Conservation (phyloP, 2,888 invertebrate genomes). For the Xestia ashworthii region DNA sequence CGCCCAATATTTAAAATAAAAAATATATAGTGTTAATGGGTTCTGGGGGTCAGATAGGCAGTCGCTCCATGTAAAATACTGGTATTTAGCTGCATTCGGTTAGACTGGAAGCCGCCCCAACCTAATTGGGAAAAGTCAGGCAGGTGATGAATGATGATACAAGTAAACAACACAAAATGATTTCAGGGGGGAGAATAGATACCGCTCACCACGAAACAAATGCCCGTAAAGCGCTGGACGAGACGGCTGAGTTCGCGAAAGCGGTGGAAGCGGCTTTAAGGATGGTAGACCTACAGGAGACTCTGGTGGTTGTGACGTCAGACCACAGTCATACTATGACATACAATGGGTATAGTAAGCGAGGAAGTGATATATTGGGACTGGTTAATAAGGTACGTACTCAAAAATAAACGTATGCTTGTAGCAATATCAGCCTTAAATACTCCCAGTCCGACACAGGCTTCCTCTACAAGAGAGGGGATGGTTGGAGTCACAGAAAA, state of each 20-base stretch:
- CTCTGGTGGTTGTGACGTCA: conserved; percentile 95
- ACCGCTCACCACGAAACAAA: conserved; percentile 93
- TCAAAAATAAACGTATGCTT: background rate
- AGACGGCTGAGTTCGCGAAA: conserved; percentile 94
- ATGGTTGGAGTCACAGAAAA: too few species aligned
- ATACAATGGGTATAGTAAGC: conserved; percentile 93
- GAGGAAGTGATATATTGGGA: conserved; percentile 88
- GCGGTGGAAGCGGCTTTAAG: conserved; percentile 92
- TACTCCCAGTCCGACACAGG: too few species aligned
- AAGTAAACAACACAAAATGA: too few species aligned
- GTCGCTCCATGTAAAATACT: too few species aligned
- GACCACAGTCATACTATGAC: conserved; percentile 96
- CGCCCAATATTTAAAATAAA: too few species aligned
- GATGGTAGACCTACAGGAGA: conserved; percentile 92
- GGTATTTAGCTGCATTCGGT: too few species aligned
- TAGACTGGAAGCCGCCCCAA: too few species aligned
- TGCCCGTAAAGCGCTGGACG: conserved; percentile 93
- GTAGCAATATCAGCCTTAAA: background rate
- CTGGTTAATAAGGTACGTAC: conserved; percentile 78
- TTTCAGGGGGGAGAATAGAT: conserved; percentile 92
- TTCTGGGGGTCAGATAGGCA: too few species aligned
- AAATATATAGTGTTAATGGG: too few species aligned
- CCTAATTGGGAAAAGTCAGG: too few species aligned
- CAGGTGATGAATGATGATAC: too few species aligned
- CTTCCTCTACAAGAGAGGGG: background rate